These are phyloP conservation scores for Cathartes aura DNA, from an alignment of 2,113 vertebrate genomes.

Conservation along the genomic window DNA sequence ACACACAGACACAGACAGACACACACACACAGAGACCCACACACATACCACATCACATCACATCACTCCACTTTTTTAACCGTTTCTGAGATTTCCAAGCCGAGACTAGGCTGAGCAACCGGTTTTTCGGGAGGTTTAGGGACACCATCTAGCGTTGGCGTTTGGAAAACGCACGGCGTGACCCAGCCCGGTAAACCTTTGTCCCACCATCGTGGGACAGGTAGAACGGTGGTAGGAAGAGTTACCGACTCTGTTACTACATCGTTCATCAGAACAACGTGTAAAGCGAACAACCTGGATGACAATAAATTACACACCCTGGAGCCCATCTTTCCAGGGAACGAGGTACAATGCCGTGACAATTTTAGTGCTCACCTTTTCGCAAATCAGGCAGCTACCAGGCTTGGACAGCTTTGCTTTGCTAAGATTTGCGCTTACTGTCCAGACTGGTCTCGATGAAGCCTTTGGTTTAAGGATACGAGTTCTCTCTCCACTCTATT, in stretches of 20 bases:
- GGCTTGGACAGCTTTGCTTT: neutral
- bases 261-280: fast-evolving
- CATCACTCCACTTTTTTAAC: neutral
- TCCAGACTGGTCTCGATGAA: neutral
- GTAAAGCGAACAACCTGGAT: neutral
- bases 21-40: too few relatives aligned
- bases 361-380: neutral
- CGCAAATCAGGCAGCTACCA: neutral
- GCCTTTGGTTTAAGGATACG: neutral
- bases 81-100: neutral
- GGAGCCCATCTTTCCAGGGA: neutral
- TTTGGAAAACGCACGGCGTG: neutral
- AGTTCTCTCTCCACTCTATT: neutral
- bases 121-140: neutral
- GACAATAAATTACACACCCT: neutral
- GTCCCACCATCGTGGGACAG: neutral
- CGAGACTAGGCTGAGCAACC: neutral
- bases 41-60: neutral
- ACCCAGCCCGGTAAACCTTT: neutral
- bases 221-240: neutral
- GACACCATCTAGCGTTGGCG: constrained; percentile 51
- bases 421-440: neutral
- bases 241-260: fast-evolving
- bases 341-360: fast-evolving
- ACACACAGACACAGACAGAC: too few relatives aligned